Base-by-base conservation (phyloP, 2,113 vertebrate genomes). In the Elephas maximus region DNA sequence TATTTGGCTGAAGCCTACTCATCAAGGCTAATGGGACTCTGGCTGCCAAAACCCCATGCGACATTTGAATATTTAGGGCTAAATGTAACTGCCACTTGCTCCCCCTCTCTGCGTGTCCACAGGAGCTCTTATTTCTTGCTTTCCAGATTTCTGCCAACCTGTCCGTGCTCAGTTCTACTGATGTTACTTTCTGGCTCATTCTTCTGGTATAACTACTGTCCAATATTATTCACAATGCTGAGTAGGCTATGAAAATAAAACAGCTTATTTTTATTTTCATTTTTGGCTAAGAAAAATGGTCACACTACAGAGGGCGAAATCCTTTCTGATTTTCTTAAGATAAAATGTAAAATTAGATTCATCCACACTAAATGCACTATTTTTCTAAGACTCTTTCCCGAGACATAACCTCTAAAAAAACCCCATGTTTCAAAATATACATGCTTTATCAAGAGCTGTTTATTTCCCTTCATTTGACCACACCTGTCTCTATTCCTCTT, bases 21-120 rank as follows among this genome's bases (percentile, higher is more conserved):
- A 33, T 93, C 69, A 79, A 93, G 37, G 37, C 96, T 88, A 96
- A 91, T 89, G 63, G n/a, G 21, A 48, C 71, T 91, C 79, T 60
- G 15, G 57, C 65, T 86, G 87, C 95, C 96, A 90, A 94, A 96
- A 77, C 44, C 60, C 76, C 96, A 92, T 20, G 65, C 7, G 18
- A 85, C 53, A 48, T 93, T 95, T 97, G 96, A 79, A 67, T 94
- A 95, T 97, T 95, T 79, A 76, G 84, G 76, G 60, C 89, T 88
- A 92, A 96, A 81, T 95, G 87, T 81, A 79, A 93, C 53, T 71
- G 78, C 65, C 77, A 57, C 80, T 96, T 79, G 71, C 45, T 84
- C 51, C 74, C n/a, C 23, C 76, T 90, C 18, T 10, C 51, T 62
- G 73, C 24, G 44, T 53, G 53, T 24, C 90, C 88, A 57, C n/a